phyloP scores from a whole-genome alignment of 2,113 vertebrate species.

The Epinephelus fuscoguttatus region DNA sequence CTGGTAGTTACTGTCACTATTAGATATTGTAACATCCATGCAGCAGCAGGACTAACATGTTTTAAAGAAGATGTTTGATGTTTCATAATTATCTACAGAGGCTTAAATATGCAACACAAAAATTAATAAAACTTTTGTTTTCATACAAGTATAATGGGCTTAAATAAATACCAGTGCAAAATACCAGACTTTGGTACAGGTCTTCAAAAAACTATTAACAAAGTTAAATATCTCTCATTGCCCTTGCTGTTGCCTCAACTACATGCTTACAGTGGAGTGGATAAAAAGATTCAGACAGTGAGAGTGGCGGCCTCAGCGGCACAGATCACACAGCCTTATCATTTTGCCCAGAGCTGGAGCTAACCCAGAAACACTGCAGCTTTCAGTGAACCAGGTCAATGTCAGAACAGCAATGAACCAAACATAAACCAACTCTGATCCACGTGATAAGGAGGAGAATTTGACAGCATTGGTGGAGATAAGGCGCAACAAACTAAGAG shows the following conservation, averaged over 20 bases:
- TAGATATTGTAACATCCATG: no score
- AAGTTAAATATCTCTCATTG: neutral
- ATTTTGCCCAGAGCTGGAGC: conserved; percentile 2
- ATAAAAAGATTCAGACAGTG: neutral
- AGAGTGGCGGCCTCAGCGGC: neutral
- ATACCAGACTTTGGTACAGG: neutral
- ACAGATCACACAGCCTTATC: conserved; percentile 5
- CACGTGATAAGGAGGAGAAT: neutral
- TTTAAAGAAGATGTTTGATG: no score
- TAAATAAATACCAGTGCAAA: neutral
- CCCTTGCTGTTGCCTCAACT: neutral
- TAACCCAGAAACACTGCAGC: conserved; percentile 29
- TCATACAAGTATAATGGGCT: neutral
- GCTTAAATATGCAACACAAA: neutral
- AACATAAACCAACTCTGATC: neutral
- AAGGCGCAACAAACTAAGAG: neutral
- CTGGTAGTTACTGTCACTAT: no score
- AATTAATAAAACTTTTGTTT: neutral
- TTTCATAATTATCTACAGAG: no score
- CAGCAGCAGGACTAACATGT: no score
- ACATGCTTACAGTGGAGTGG: neutral
- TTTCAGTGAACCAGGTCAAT: conserved; percentile 35
- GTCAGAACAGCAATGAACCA: conserved; percentile 36
- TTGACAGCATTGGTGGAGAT: neutral
- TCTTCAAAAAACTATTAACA: neutral